These are phyloP conservation scores for Oncopeltus fasciatus DNA, from an alignment of 1,140 invertebrate species.

Conservation along the genomic window DNA sequence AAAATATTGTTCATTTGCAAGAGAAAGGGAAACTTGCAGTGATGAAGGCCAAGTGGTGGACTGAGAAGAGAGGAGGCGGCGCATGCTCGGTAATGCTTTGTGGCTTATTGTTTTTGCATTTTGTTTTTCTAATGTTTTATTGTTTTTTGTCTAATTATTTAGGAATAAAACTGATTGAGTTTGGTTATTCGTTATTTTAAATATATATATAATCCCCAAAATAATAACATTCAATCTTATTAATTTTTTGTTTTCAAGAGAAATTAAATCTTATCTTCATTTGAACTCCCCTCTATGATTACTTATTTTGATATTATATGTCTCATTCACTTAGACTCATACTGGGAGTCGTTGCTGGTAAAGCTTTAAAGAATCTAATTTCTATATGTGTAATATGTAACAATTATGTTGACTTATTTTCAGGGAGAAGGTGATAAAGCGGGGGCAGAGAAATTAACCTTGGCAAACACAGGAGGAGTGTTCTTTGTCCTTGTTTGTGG, in stretches of 20 bases:
- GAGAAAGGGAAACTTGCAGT: constrained; percentile 83
- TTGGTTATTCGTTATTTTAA: no score
- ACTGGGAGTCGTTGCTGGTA: background rate
- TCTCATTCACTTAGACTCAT: background rate
- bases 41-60: constrained; percentile 94
- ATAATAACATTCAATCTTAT: no score
- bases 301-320: background rate
- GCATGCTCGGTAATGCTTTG: constrained; percentile 51
- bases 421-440: constrained; percentile 36
- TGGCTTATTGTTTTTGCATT: background rate
- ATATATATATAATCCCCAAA: no score
- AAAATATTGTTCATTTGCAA: constrained; percentile 78
- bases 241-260: no score
- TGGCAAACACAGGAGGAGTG: constrained; percentile 88
- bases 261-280: no score
- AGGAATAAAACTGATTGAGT: background rate
- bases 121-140: background rate
- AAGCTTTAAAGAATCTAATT: background rate
- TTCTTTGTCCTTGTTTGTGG: constrained; percentile 87
- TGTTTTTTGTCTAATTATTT: background rate
- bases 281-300: no score
- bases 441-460: constrained; percentile 66
- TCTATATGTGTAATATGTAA: background rate
- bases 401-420: background rate
- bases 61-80: constrained; percentile 71